Evolutionary conservation across 1,140 invertebrate genomes (phyloP).

Genomic region (Paralvinella palmiformis): DNA sequence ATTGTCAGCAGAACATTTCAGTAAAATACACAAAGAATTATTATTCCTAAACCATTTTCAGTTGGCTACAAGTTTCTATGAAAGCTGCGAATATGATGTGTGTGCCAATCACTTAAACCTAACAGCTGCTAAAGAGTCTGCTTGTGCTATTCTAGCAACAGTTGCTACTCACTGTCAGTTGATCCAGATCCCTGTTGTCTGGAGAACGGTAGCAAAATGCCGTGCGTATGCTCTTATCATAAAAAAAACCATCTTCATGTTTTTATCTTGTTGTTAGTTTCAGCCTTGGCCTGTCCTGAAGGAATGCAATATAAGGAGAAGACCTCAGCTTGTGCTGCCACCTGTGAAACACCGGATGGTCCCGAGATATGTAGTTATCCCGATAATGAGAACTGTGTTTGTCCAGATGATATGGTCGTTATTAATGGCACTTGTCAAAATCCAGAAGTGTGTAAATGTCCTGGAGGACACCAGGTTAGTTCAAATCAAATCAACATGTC

Average conservation of each 20-base stretch:
- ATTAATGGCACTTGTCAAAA: neutral
- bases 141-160: neutral
- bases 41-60: too few relatives aligned
- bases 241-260: too few relatives aligned
- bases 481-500: too few relatives aligned
- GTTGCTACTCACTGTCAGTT: neutral
- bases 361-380: neutral
- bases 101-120: slow-evolving; percentile 3
- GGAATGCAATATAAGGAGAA: neutral
- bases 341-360: neutral
- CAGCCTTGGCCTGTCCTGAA: neutral
- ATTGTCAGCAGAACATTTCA: too few relatives aligned
- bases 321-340: neutral
- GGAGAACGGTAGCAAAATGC: neutral
- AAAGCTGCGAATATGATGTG: neutral
- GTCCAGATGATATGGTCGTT: neutral
- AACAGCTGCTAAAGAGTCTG: neutral
- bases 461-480: too few relatives aligned
- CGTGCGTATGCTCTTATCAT: too few relatives aligned
- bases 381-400: neutral
- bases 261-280: neutral
- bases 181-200: neutral
- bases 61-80: too few relatives aligned
- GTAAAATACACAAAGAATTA: too few relatives aligned
- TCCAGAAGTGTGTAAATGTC: neutral